Base-by-base conservation (phyloP, 2,888 invertebrate species). In the Malacosoma neustria region DNA sequence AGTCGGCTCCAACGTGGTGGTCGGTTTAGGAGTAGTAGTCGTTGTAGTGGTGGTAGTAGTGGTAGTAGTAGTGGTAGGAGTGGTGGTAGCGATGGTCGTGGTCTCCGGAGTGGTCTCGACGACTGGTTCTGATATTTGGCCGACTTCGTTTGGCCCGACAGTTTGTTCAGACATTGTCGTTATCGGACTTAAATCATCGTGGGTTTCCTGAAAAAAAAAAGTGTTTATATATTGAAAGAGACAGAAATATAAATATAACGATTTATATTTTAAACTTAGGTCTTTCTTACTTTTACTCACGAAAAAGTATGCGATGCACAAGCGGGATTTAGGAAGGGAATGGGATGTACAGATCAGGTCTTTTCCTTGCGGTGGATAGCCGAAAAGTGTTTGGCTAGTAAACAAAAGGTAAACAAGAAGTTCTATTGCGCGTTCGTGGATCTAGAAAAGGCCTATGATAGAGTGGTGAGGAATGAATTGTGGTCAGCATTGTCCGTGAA, bases 1-100 rank as follows among this genome's bases (percentile, higher is more conserved):
- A 41, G 88, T 76, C 36, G 87, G 86, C 53, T 84, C 85, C 41
- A 87, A 67, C 22, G 90, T 90, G 13, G 90, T 89, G 13, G 89
- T 88, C 36, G 89, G 88, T 11, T 70, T 72, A 0, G 87, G 75
- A 9, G 90, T 89, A 1, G 87, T 81, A 3, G 87, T 87, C 0
- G 79, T 76, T 0, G 73, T 72, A 13, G 87, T 75, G 0, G 88
- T 87, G 0, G 81, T 74, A 0, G 77, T 74, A 0, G 80, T 57
- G 35, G 84, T 59, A n/a, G 77, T 61, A 31, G 71, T 71, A 0
- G 68, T 68, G 0, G 65, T 60, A 0, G 67, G 63, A 0, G 62
- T 61, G 0, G 69, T 70, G 0, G 75, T 69, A 0, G 72, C 59
- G 0, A 59, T 61, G 0, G 74, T 72, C 1, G 74, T 72, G 0